Evolutionary conservation across 2,797 vertebrate genomes (phyloP), one percentile per base, ranked within the genome.

Genomic region (Austrolebias charrua): DNA sequence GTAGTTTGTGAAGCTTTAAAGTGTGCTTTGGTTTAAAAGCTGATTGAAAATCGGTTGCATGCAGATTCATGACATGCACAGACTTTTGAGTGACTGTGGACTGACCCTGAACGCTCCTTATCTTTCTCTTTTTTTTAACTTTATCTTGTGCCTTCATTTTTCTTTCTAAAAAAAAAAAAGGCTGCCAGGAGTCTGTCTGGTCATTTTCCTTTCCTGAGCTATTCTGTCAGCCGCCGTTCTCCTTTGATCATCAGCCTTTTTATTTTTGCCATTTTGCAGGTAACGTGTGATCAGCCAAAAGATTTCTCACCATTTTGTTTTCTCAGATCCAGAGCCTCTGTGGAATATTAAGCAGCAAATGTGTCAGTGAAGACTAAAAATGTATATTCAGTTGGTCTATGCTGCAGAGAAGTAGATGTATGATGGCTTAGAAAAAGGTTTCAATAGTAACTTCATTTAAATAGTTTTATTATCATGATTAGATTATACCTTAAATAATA

Each of bases 61-160:
- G 20, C 59, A 40, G 42, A 49, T 31, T 69, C 19, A 43, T 38
- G 49, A 71, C 31, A 63, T 44, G 44, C 13, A 24, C 55, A 59
- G 73, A 81, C 66, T 72, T 18, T 51, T 55, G 70, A 85, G 73
- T 50, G 77, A 60, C 64, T 66, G 58, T 18, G 58, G 60, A 69
- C 42, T 60, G 71, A 80, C 79, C 52, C 3, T 60, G 44, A 60
- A 62, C 7, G 20, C 47, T 43, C 31, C 24, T 53, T 48, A 48
- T 0, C 2, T 46, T 19, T 47, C 12, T 20, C 20, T 47, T 62
- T 60, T 49, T 58, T 62, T 18, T 40, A 18, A 14, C 18, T 57
- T 42, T 40, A 61, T 73, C 55, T 28, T 56, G 50, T 64, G 29
- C 43, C 50, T 51, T 50, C 60, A 56, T 68, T 24, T 49, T 53